Evolutionary conservation across 1,140 invertebrate species (phyloP), one percentile per base, ranked within the genome.

Genomic region (Sarcophaga bullata): DNA sequence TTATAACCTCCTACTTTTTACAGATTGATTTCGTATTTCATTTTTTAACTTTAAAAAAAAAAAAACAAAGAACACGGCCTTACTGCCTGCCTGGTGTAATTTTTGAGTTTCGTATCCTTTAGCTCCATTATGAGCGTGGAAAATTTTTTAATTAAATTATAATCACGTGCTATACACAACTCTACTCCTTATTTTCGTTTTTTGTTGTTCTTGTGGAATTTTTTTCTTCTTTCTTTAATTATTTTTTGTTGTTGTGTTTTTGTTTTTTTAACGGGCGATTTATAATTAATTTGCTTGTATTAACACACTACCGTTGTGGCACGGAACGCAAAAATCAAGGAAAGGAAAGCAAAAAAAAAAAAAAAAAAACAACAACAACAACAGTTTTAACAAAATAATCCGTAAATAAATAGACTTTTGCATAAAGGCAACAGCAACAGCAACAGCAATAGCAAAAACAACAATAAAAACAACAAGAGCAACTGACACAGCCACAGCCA

Each of bases 231-330:
- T 37, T 37, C 25, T 37, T 37, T 37, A 37, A 37, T 37, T 37
- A 37, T 37, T 37, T n/a, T 37, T 37, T 37, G 25, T 4, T 37
- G 25, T 37, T n/a, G n/a, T n/a, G n/a, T n/a, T n/a, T n/a, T n/a
- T n/a, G 25, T 2, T 37, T 37, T 37, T 37, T 37, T 37, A 37
- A 37, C 25, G 25, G 25, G 15, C 54, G 54, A 58, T 58, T 58
- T 58, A 58, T 58, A 58, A 58, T 58, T 58, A 58, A 58, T 58
- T 58, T 58, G 54, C 54, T n/a, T 15, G 54, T 58, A 58, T n/a
- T 58, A n/a, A 37, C n/a, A 58, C n/a, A 58, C 54, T 58, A 58
- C 54, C n/a, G 15, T n/a, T n/a, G 15, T n/a, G 54, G 54, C 15
- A 58, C 15, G 8, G 13, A 58, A 58, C 13, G 13, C 54, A 37